These are phyloP conservation scores for Tor tambroides DNA, from an alignment of 2,113 vertebrate species.

Conservation along the genomic window DNA sequence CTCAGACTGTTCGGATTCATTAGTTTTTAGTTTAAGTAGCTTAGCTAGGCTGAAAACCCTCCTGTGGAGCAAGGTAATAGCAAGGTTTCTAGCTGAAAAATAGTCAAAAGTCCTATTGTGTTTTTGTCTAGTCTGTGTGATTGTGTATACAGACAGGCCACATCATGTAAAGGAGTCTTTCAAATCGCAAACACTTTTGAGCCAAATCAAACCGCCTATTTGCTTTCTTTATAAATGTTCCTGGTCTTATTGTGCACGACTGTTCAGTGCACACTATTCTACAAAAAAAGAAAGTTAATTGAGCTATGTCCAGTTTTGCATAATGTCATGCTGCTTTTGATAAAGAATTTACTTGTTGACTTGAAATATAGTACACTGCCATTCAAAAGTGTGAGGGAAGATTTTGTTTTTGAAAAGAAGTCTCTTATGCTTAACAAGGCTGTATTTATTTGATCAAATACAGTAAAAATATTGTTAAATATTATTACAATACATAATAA, in stretches of 20 bases:
- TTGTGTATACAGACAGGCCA: not conserved
- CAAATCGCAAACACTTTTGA: not conserved
- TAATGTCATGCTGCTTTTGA: not conserved
- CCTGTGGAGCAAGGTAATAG: constrained; percentile 9
- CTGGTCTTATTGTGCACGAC: not conserved
- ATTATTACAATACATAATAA: not conserved
- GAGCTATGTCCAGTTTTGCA: not conserved
- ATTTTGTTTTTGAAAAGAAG: not conserved
- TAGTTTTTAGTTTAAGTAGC: constrained; percentile 42
- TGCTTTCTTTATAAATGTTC: not conserved
- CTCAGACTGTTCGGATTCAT: constrained; percentile 69
- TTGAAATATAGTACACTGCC: not conserved
- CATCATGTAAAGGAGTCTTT: constrained; percentile 57
- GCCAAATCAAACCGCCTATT: not conserved
- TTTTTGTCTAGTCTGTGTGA: not conserved
- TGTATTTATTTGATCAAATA: not conserved
- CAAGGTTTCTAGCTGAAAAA: constrained; percentile 5
- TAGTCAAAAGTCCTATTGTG: not conserved
- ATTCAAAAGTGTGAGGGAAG: not conserved
- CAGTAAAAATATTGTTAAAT: not conserved
- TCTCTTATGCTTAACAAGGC: not conserved
- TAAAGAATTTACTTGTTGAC: not conserved
- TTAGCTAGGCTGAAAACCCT: constrained; percentile 28
- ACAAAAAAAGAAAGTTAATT: not conserved
- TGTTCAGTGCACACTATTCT: not conserved